Percentiles rank a stretch among this genome's conserved stretches.
Conservation (phyloP, 2,113 vertebrate species). For the Ceyx margarethae region DNA sequence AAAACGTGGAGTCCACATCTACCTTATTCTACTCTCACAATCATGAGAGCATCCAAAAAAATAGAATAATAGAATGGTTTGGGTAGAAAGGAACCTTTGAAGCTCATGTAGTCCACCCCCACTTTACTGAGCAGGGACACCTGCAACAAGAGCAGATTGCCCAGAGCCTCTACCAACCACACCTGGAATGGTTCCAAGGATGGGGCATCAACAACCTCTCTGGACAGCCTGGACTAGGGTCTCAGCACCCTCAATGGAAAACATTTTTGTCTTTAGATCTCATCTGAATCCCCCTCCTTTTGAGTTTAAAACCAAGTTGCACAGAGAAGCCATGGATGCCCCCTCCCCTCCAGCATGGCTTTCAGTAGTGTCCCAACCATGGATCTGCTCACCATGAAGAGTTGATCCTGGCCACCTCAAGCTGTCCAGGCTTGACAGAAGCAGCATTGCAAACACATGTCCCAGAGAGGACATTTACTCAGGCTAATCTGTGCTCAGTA, state of each 20-base stretch:
- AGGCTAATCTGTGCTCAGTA: neutral
- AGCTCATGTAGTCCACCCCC: too few relatives aligned
- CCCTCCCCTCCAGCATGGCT: neutral
- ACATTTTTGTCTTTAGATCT: too few relatives aligned
- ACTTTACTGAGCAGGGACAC: too few relatives aligned
- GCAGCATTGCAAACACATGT: neutral
- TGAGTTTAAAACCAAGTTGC: neutral
- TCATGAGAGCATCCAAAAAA: neutral
- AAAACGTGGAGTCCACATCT: neutral
- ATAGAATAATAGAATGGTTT: too few relatives aligned
- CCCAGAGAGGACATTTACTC: neutral
- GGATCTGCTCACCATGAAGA: neutral
- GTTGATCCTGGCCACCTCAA: neutral
- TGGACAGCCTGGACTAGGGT: too few relatives aligned
- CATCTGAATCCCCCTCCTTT: too few relatives aligned
- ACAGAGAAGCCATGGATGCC: neutral
- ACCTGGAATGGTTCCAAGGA: too few relatives aligned
- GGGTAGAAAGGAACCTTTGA: too few relatives aligned
- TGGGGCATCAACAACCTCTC: too few relatives aligned
- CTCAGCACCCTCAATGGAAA: too few relatives aligned
- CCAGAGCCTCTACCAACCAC: too few relatives aligned
- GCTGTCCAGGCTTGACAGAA: neutral
- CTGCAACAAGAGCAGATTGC: too few relatives aligned
- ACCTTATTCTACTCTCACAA: neutral
- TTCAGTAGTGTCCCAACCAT: neutral